These are phyloP conservation scores for Zaprionus tsacasi DNA, from an alignment of 1,140 invertebrate genomes.

Conservation along the genomic window DNA sequence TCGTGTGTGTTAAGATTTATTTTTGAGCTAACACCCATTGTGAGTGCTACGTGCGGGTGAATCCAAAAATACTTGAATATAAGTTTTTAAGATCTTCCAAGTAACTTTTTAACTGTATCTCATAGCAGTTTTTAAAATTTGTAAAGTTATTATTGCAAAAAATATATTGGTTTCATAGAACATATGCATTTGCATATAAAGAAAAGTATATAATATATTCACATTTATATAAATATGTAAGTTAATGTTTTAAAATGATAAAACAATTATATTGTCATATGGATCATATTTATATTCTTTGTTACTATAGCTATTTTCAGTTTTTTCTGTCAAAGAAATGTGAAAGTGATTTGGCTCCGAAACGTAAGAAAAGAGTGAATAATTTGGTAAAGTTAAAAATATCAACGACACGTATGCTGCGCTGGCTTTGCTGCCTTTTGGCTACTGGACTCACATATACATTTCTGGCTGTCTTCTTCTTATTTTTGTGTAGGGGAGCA, in stretches of 20 bases:
- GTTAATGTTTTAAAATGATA: constrained; percentile 30
- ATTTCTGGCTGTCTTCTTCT: constrained; percentile 50
- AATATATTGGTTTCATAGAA: not conserved
- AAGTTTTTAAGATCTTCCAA: constrained; percentile 1
- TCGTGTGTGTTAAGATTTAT: constrained; percentile 78
- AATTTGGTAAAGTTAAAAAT: constrained; percentile 71
- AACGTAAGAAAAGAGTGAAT: constrained; percentile 42
- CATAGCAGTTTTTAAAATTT: no score
- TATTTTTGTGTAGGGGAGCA: constrained; percentile 59
- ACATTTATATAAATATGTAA: constrained; percentile 29
- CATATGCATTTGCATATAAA: not conserved
- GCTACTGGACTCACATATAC: constrained; percentile 51
- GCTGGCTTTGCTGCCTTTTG: constrained; percentile 45
- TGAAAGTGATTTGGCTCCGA: constrained; percentile 11
- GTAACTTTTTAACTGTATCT: not conserved
- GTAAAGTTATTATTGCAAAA: no score
- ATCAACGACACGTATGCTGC: constrained; percentile 73
- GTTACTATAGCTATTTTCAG: not conserved
- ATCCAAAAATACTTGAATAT: constrained; percentile 15
- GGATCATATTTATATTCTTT: constrained; percentile 11
- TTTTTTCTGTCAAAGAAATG: constrained; percentile 14
- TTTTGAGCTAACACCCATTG: constrained; percentile 67
- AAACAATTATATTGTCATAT: constrained; percentile 49
- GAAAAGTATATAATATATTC: constrained; percentile 31
- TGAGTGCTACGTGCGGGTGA: constrained; percentile 49